These are phyloP conservation scores for Tetropium fuscum DNA, from an alignment of 2,888 invertebrate species.

Conservation along the genomic window DNA sequence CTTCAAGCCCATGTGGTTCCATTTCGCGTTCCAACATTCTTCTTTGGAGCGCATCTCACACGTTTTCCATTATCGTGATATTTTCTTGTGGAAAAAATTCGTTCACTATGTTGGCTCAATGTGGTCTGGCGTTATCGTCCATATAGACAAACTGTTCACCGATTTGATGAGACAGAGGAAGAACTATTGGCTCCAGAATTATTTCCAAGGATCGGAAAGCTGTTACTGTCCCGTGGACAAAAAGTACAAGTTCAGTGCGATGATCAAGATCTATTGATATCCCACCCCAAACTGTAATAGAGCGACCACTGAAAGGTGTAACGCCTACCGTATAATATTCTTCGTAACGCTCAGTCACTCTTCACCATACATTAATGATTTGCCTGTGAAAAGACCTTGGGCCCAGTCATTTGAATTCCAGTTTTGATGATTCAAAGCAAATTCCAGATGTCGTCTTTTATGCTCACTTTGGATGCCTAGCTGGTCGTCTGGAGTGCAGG, in stretches of 20 bases:
- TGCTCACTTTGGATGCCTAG: no score
- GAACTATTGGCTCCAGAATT: neutral
- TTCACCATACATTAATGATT: no score
- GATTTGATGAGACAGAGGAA: neutral
- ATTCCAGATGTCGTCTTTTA: no score
- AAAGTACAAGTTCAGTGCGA: constrained; percentile 1
- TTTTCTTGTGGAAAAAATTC: neutral
- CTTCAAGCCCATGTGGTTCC: neutral
- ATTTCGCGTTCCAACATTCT: neutral
- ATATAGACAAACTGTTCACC: neutral
- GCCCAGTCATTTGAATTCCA: no score
- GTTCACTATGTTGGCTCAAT: neutral
- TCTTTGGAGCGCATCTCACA: neutral
- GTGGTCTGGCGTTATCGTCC: neutral
- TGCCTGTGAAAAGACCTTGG: no score
- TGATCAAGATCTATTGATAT: constrained; percentile 2
- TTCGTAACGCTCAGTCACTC: no score
- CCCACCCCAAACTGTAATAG: neutral
- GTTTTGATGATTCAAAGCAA: no score
- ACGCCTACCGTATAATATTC: neutral
- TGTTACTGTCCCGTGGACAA: constrained; percentile 1
- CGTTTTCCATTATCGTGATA: neutral
- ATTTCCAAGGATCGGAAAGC: neutral
- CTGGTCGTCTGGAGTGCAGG: no score
- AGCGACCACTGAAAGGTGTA: constrained; percentile 1